These are phyloP conservation scores for Stigmatopora nigra DNA, from an alignment of 2,113 vertebrate genomes.

Conservation along the genomic window DNA sequence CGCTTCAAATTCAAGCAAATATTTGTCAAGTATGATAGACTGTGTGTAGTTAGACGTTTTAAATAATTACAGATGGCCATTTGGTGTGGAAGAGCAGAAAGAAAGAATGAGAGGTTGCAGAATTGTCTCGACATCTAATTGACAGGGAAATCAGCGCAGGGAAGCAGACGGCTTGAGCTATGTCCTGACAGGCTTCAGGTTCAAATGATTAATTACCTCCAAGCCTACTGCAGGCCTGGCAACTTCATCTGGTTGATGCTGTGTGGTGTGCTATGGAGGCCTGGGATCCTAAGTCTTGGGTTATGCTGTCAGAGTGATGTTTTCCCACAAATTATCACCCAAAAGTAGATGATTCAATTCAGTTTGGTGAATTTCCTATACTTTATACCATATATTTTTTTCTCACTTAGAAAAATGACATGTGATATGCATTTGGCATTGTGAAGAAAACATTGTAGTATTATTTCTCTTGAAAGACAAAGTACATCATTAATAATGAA, in stretches of 20 bases:
- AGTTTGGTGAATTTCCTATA: background rate
- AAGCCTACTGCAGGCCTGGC: constrained; percentile 75
- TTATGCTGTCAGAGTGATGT: constrained; percentile 69
- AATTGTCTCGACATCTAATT: constrained; percentile 72
- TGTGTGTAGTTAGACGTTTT: constrained; percentile 66
- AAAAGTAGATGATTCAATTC: constrained; percentile 4
- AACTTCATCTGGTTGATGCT: constrained; percentile 80
- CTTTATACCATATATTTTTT: background rate
- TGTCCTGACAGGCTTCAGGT: constrained; percentile 86
- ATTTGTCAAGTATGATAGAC: constrained; percentile 68
- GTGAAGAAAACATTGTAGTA: background rate
- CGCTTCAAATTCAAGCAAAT: constrained; percentile 28
- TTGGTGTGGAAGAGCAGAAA: constrained; percentile 50
- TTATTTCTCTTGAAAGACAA: background rate
- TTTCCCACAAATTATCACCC: constrained; percentile 39
- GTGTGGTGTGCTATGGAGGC: constrained; percentile 50
- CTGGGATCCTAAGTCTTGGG: constrained; percentile 67
- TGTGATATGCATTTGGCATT: background rate
- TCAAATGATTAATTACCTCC: constrained; percentile 93
- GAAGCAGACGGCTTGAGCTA: constrained; percentile 65
- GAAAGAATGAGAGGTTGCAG: constrained; percentile 61
- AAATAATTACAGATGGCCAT: constrained; percentile 88
- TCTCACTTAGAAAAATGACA: background rate
- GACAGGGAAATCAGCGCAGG: constrained; percentile 82
- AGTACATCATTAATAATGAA: no score